Evolutionary conservation across 2,888 invertebrate species (phyloP).

Genomic region (Clitarchus hookeri): DNA sequence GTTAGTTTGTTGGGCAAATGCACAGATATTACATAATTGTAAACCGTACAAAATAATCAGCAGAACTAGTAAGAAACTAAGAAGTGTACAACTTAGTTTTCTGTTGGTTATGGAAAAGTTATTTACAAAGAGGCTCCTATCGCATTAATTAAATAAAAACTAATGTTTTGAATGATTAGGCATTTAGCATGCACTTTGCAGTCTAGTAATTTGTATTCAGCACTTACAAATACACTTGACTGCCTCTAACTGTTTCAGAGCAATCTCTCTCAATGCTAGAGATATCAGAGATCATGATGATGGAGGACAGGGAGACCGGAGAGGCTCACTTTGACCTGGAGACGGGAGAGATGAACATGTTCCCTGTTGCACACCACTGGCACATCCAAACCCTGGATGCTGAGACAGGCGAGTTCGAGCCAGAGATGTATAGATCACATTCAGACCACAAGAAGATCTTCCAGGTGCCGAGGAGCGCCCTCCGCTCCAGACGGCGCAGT

Average conservation of each 20-base stretch:
- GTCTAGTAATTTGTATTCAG: too few species aligned
- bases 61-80: too few species aligned
- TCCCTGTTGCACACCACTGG: background rate
- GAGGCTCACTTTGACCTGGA: constrained; percentile 52
- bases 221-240: too few species aligned
- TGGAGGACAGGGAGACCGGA: constrained; percentile 59
- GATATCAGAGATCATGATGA: background rate
- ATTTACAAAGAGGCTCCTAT: too few species aligned
- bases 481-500: background rate
- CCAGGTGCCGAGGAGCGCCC: constrained; percentile 30
- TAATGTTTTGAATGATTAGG: too few species aligned
- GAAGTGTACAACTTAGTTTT: too few species aligned
- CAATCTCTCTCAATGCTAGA: background rate
- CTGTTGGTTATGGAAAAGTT: too few species aligned
- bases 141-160: too few species aligned
- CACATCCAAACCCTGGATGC: constrained; percentile 54
- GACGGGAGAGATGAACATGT: constrained; percentile 28
- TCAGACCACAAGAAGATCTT: constrained; percentile 38
- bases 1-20: too few species aligned
- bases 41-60: too few species aligned
- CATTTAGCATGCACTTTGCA: background rate
- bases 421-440: constrained; percentile 39
- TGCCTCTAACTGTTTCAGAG: background rate
- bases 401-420: constrained; percentile 60
- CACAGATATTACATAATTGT: too few species aligned